Base-by-base conservation (phyloP, 2,888 invertebrate species). In the Polydrusus pterygomalis region DNA sequence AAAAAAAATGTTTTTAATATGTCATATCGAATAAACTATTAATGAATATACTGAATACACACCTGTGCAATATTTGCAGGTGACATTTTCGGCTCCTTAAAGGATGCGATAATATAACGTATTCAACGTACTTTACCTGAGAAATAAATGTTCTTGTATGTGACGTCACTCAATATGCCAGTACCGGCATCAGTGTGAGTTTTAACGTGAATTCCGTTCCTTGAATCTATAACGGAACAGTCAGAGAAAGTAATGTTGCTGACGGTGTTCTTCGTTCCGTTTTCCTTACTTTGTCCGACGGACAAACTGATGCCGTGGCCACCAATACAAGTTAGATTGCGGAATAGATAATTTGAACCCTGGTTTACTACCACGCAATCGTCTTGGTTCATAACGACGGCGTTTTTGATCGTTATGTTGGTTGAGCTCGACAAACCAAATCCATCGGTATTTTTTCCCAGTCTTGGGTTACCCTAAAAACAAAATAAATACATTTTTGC, bases 231-330 rank as follows among this genome's bases (percentile, higher is more conserved):
- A 17, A 79, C 74, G n/a, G 18, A 54, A 20, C 64, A 75, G 49
- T 77, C 69, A 0, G 56, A 45, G 25, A 79, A 79, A 6, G 63
- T 70, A 10, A 79, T 58, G 45, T 79, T 74, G 45, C 45, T 38
- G 10, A 74, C 77, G 10, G 68, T 65, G 30, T 79, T 79, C 25
- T 51, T 40, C 11, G 67, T 45, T 2, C 69, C 56, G 34, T 75
- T 74, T 9, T 43, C 54, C 56, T 63, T 69, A 63, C 74, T 78
- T 30, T 64, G 40, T 0, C 79, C 79, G 13, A 79, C 70, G 9
- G 79, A 79, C n/a, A 79, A 62, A 64, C 79, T 79, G 10, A 79
- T 49, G 7, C 79, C 79, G 65, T 79, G 79, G n/a, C 79, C 75
- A 45, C 79, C 79, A 8, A 40, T 65, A 54, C 79, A 79, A 0